Evolutionary conservation across 1,140 invertebrate species (phyloP).

Genomic region (Helicoverpa zea): DNA sequence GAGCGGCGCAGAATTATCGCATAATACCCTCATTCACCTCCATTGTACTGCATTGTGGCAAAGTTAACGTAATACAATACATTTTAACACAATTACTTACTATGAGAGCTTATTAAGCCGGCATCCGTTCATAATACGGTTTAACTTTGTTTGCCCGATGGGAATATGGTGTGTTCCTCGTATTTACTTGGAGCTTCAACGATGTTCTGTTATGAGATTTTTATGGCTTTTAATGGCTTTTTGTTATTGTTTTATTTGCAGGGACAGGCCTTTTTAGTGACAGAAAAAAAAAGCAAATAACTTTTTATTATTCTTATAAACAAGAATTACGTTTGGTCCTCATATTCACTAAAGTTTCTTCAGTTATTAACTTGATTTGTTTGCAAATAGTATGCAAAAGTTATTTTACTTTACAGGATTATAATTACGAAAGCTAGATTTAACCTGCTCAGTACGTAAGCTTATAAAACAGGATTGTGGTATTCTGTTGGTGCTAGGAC

Average conservation of each 20-base stretch:
- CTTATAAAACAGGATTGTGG: too few relatives aligned
- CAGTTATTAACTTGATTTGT: too few relatives aligned
- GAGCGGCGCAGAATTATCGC: conserved; percentile 53
- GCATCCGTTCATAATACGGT: conserved; percentile 48
- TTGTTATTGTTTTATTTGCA: neutral
- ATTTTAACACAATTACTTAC: conserved; percentile 76
- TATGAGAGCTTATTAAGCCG: conserved; percentile 69
- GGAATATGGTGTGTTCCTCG: conserved; percentile 21
- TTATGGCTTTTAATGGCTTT: conserved; percentile 2
- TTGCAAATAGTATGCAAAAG: too few relatives aligned
- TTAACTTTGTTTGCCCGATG: conserved; percentile 36
- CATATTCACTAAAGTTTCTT: too few relatives aligned
- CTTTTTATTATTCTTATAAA: too few relatives aligned
- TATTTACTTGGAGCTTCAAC: conserved; percentile 32
- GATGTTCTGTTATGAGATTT: neutral
- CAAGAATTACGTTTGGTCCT: too few relatives aligned
- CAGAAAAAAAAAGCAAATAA: too few relatives aligned
- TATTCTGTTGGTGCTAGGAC: too few relatives aligned
- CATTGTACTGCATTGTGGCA: conserved; percentile 61
- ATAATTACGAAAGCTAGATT: too few relatives aligned
- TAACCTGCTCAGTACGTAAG: too few relatives aligned
- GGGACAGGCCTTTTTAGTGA: neutral
- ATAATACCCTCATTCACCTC: conserved; percentile 56
- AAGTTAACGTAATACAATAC: conserved; percentile 63
- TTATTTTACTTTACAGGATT: too few relatives aligned